Evolutionary conservation across 2,888 invertebrate species (phyloP).

Genomic region (Drosophila histrio): DNA sequence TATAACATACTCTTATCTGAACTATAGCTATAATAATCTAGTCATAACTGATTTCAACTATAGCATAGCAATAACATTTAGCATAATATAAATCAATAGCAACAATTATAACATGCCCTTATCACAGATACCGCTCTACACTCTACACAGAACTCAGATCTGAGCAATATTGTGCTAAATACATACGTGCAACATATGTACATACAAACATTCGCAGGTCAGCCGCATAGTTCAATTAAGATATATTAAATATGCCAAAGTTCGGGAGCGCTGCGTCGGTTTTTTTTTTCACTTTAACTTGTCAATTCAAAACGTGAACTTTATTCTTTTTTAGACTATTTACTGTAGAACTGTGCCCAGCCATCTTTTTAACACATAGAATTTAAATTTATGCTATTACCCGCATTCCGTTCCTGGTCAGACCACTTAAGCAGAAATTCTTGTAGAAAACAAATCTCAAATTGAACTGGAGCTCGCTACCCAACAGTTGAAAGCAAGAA

Average conservation of each 20-base stretch:
- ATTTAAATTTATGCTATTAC: background rate
- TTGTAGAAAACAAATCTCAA: slow-evolving; percentile 60
- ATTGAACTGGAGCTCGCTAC: slow-evolving; percentile 31
- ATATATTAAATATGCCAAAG: slow-evolving; percentile 54
- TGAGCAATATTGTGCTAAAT: slow-evolving; percentile 6
- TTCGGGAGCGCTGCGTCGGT: slow-evolving; percentile 51
- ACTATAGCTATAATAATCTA: no score
- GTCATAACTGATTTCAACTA: background rate
- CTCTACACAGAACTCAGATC: slow-evolving; percentile 20
- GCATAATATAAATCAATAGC: background rate
- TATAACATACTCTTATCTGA: background rate
- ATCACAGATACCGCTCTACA: background rate
- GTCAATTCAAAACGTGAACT: background rate
- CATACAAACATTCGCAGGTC: slow-evolving; percentile 53
- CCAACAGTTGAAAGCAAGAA: slow-evolving; percentile 43
- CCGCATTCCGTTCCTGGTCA: slow-evolving; percentile 41
- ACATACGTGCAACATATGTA: slow-evolving; percentile 15
- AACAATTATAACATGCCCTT: background rate
- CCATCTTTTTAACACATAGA: background rate
- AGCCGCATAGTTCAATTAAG: slow-evolving; percentile 75
- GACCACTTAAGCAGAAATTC: slow-evolving; percentile 37
- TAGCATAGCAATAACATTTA: background rate
- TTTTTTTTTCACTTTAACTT: background rate
- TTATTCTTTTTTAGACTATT: no score
- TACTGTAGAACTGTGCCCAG: background rate